Base-by-base conservation (phyloP, 2,888 invertebrate species). In the Labia minor region DNA sequence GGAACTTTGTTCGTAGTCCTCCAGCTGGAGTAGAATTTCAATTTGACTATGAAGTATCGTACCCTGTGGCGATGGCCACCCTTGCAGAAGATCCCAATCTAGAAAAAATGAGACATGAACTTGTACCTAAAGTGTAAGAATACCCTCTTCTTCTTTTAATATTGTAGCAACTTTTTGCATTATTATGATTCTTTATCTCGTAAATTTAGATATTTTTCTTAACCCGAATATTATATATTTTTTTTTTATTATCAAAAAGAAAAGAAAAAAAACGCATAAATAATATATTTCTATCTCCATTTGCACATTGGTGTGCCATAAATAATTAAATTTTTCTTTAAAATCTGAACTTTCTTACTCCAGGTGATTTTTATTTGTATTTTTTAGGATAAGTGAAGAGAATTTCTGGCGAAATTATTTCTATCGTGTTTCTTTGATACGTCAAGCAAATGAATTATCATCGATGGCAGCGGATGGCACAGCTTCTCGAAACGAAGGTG, bases 321-420 rank as follows among this genome's bases (percentile, higher is more conserved):
- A n/a, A n/a, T n/a, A n/a, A n/a, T n/a, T n/a, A n/a, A n/a, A n/a
- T n/a, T n/a, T n/a, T n/a, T n/a, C n/a, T n/a, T n/a, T n/a, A n/a
- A n/a, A n/a, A n/a, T n/a, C n/a, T n/a, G n/a, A n/a, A n/a, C n/a
- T n/a, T n/a, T n/a, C n/a, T n/a, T n/a, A n/a, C n/a, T n/a, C n/a
- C n/a, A n/a, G n/a, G n/a, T n/a, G n/a, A 10, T n/a, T 49, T 4
- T 16, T 49, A 10, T 37, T 69, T 67, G 66, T 69, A 67, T 67
- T 66, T 79, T 80, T 66, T 80, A 92, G 93, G 74, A 92, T 95
- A 78, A 90, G 89, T 75, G 99, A 99, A 83, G 96, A 97, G 80
- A 90, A 91, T 77, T 99, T 99, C 83, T 99, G 99, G 99, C 87
- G 95, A 77, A 99, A 99, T 84, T 99, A 99, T 79, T 99, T 99